Conservation (phyloP, 1,140 invertebrate genomes). For the Drosophila pectinifera region DNA sequence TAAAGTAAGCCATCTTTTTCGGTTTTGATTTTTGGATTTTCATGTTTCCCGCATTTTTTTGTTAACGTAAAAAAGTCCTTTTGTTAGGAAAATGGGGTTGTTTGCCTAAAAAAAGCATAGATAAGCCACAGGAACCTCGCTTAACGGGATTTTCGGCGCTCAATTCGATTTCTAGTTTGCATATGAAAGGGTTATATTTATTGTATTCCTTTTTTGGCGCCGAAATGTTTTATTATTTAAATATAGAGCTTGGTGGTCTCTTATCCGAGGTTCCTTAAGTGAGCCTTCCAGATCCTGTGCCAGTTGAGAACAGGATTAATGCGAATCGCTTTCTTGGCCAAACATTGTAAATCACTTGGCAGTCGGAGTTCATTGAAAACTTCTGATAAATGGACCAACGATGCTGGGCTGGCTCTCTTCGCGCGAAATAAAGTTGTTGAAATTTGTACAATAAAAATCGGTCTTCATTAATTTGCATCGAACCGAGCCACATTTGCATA, state of each 20-base stretch:
- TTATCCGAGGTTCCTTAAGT: background rate
- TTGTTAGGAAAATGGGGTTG: constrained; percentile 15
- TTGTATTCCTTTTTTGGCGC: constrained; percentile 14
- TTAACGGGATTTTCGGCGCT: constrained; percentile 41
- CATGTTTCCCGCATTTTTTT: background rate
- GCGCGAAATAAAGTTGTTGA: constrained; percentile 74
- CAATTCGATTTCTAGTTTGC: constrained; percentile 38
- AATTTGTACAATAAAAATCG: constrained; percentile 74
- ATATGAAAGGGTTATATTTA: constrained; percentile 52
- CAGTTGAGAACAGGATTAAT: constrained; percentile 43
- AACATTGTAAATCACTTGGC: constrained; percentile 69
- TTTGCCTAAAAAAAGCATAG: constrained; percentile 9
- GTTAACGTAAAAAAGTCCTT: background rate
- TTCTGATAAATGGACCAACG: constrained; percentile 50
- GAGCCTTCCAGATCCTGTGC: background rate
- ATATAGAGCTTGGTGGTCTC: background rate
- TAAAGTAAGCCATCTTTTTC: too few relatives aligned
- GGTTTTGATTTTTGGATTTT: too few relatives aligned
- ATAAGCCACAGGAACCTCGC: constrained; percentile 37
- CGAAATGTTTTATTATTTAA: background rate
- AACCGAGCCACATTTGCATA: constrained; percentile 59
- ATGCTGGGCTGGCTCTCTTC: constrained; percentile 6
- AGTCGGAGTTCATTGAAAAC: constrained; percentile 14
- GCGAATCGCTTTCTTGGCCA: constrained; percentile 40
- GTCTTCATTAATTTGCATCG: constrained; percentile 75